Conservation (phyloP, 2,113 vertebrate genomes). For the Athene cunicularia region DNA sequence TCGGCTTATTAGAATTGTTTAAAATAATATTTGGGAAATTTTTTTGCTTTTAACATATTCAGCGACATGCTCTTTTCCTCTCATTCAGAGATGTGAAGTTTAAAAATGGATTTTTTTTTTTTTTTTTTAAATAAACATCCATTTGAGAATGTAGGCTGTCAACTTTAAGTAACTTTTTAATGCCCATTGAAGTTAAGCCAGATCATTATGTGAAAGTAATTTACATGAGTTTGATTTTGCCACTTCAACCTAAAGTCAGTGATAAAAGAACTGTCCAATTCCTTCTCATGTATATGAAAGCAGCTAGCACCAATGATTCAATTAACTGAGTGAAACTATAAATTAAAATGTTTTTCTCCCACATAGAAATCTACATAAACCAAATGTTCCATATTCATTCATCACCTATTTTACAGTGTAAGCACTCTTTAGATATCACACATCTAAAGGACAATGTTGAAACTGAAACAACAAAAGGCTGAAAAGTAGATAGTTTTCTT, state of each 20-base stretch:
- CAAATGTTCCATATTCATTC: not conserved
- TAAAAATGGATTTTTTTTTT: not conserved
- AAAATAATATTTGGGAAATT: not conserved
- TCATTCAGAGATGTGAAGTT: not conserved
- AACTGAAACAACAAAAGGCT: not conserved
- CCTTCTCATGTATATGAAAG: not conserved
- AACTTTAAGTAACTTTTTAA: not conserved
- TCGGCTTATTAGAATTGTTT: not conserved
- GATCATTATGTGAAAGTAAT: not conserved
- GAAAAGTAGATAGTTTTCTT: not conserved
- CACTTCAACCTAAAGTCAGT: not conserved
- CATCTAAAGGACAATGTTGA: not conserved
- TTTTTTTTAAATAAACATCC: not conserved
- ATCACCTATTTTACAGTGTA: not conserved
- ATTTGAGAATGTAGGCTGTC: not conserved
- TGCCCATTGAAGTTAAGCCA: not conserved
- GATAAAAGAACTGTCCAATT: constrained; percentile 18
- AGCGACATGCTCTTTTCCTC: not conserved
- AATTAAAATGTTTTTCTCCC: constrained; percentile 32
- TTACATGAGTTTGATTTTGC: constrained; percentile 17
- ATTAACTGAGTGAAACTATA: not conserved
- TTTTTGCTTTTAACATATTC: not conserved
- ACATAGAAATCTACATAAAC: constrained; percentile 38
- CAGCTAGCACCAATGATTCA: not conserved
- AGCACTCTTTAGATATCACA: not conserved